Evolutionary conservation across 2,888 invertebrate species (phyloP), one percentile per base, ranked within the genome.

Genomic region (Heliconius charithonia): DNA sequence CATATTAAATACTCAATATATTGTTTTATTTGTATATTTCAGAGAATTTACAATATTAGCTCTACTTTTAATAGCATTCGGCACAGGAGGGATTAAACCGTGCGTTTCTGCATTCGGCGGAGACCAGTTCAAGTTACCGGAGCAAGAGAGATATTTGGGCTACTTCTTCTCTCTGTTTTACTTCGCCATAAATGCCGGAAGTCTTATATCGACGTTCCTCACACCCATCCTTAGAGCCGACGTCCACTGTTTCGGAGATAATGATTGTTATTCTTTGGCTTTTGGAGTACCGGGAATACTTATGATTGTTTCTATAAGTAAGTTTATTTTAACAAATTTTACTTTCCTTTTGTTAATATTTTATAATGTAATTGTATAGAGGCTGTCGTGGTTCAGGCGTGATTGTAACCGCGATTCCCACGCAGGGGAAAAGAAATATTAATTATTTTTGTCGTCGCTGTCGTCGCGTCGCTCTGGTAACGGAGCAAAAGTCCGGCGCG

Each of bases 31-130:
- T 59, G 41, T 29, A 32, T 32, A 16, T 93, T 93, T 62, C 92
- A 97, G 97, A 84, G 91, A 93, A 84, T 95, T 96, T 72, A 96
- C 97, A n/a, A 95, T 97, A 41, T 4, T 97, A 32, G 97, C 97
- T 0, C 91, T 98, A 25, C 84, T 97, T 0, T 90, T 97, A 41
- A 98, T 99, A 85, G 98, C 98, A 0, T 85, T 98, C 22, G 99
- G 98, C 0, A 98, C 98, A 0, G 99, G 99, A 2, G 99, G 99
- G 2, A 99, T 99, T 85, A 99, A 99, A 88, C 99, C 99, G 0
- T 99, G 99, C 87, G 99, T 99, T 0, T 96, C 98, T 0, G 98
- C 99, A 0, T 99, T 99, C 89, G 99, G 99, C 1, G 99, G 99
- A 0, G 99, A 99, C 90, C 99, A 99, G 92, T 98, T 99, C 90